Percentiles rank a stretch among this genome's conserved stretches.
These are phyloP conservation scores for Sinelater perroti DNA, from an alignment of 2,888 invertebrate genomes.

Conservation along the genomic window DNA sequence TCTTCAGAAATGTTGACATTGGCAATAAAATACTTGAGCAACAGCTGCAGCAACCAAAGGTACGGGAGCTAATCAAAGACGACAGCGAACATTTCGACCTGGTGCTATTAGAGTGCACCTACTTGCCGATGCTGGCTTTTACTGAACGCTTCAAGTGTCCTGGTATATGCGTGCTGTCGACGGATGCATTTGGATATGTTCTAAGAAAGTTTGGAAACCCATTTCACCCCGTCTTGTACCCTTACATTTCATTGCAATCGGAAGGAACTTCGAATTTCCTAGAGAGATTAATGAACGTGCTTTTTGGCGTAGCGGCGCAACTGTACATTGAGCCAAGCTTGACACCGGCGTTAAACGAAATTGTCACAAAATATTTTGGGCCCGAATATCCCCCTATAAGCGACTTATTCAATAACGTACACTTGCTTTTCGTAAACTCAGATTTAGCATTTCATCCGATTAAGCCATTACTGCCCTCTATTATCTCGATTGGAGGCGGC, in stretches of 20 bases:
- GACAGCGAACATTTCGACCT: conserved; percentile 52
- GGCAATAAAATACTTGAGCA: conserved; percentile 2
- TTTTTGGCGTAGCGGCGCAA: not conserved
- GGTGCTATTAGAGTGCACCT: conserved; percentile 51
- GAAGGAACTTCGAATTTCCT: conserved; percentile 46
- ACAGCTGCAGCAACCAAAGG: conserved; percentile 44
- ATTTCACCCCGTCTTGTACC: conserved; percentile 52
- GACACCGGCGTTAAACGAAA: no score
- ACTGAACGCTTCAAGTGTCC: conserved; percentile 53
- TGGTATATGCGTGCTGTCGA: conserved; percentile 52
- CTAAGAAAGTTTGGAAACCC: conserved; percentile 53
- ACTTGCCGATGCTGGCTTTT: conserved; percentile 49
- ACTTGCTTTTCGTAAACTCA: conserved; percentile 52
- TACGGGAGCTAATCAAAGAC: conserved; percentile 51
- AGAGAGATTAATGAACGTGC: conserved; percentile 42
- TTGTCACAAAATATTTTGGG: conserved; percentile 50
- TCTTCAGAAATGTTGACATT: no score
- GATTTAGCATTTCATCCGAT: conserved; percentile 52
- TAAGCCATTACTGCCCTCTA: conserved; percentile 51
- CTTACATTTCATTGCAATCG: conserved; percentile 47
- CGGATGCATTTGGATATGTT: conserved; percentile 48
- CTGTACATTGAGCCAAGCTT: no score
- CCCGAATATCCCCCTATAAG: conserved; percentile 45
- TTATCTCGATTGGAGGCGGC: conserved; percentile 51
- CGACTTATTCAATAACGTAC: conserved; percentile 49